These are phyloP conservation scores for Aphelinus certus DNA, from an alignment of 1,140 invertebrate genomes.

Conservation along the genomic window DNA sequence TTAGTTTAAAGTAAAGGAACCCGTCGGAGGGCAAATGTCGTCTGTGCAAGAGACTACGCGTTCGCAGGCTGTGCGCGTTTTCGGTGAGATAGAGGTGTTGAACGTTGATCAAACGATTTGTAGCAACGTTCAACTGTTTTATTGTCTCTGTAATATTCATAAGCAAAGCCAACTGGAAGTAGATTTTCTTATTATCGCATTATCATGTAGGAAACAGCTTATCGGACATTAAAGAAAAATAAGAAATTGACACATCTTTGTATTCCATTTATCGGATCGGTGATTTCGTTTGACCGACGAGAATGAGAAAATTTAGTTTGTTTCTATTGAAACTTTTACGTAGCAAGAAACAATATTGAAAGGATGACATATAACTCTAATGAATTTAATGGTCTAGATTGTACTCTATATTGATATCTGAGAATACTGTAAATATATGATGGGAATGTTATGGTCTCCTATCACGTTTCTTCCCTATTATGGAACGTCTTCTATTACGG, in stretches of 20 bases:
- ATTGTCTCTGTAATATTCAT: conserved; percentile 10
- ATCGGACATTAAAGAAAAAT: too few species aligned
- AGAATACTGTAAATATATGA: too few species aligned
- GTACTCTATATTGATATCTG: too few species aligned
- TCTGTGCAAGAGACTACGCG: conserved; percentile 31
- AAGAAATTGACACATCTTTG: too few species aligned
- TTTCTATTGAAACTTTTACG: too few species aligned
- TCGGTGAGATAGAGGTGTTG: conserved; percentile 3
- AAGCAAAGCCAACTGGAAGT: conserved; percentile 5
- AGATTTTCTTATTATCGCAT: conserved; percentile 1
- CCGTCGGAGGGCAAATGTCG: conserved; percentile 1
- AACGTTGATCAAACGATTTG: conserved; percentile 11
- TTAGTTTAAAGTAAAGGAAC: conserved; percentile 20
- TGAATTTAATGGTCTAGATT: too few species aligned
- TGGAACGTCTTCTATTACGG: too few species aligned
- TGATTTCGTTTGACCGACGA: background rate
- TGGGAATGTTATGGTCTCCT: too few species aligned
- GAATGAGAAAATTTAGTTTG: background rate
- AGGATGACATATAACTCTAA: too few species aligned
- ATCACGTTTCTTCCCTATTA: too few species aligned
- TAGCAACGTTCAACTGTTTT: conserved; percentile 18
- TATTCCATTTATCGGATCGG: background rate
- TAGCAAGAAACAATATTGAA: too few species aligned
- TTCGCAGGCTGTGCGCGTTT: conserved; percentile 35
- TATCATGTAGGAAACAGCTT: background rate